Percentiles rank a stretch among this genome's conserved stretches.
Evolutionary conservation across 2,888 invertebrate genomes (phyloP).

Genomic region (Dasypolia templi): DNA sequence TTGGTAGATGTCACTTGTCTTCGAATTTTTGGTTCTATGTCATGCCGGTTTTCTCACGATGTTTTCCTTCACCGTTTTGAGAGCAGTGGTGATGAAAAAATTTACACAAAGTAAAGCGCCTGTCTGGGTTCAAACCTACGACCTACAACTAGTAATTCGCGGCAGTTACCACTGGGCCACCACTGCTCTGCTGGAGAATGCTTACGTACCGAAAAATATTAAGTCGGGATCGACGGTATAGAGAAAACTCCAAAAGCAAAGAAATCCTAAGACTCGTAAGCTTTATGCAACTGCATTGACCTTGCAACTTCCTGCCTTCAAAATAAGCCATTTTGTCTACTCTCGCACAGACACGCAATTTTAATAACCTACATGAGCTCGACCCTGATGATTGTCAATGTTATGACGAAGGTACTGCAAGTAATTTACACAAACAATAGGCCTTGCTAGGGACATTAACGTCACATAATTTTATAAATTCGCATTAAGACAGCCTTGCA

Average conservation of each 20-base stretch:
- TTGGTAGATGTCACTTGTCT: too few species aligned
- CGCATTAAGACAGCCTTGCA: constrained; percentile 41
- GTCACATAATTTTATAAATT: constrained; percentile 42
- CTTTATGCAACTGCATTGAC: background rate
- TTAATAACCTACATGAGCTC: background rate
- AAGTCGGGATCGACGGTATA: background rate
- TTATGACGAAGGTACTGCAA: constrained; percentile 15
- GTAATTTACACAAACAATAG: constrained; percentile 47
- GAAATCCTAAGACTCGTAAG: background rate
- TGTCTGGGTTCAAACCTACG: too few species aligned
- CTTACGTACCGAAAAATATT: too few species aligned
- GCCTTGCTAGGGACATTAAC: constrained; percentile 17
- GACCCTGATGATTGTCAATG: constrained; percentile 45
- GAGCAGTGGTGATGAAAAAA: too few species aligned
- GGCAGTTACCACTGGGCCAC: too few species aligned
- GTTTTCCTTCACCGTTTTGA: too few species aligned
- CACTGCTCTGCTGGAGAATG: too few species aligned
- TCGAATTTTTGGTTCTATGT: too few species aligned
- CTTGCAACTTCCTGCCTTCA: constrained; percentile 4
- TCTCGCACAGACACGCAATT: background rate
- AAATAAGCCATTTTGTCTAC: background rate
- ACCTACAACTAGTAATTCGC: too few species aligned
- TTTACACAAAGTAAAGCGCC: too few species aligned
- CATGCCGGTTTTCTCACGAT: too few species aligned
- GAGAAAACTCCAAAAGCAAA: background rate